A percentile compares a stretch with the other conserved stretches of the same genome.
These are phyloP conservation scores for Platichthys flesus DNA, from an alignment of 2,113 vertebrate species.

Conservation along the genomic window DNA sequence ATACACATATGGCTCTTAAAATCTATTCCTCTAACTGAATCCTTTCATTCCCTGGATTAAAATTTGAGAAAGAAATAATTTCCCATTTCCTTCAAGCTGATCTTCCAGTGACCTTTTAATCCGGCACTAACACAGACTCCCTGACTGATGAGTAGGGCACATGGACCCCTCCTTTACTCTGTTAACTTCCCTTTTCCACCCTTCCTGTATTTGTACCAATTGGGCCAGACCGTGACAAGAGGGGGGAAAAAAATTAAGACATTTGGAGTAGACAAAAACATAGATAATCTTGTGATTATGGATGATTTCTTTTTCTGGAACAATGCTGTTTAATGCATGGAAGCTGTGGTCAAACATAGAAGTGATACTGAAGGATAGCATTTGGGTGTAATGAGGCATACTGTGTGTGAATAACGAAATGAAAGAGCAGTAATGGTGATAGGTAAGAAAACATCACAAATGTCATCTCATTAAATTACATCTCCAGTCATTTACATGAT, in stretches of 20 bases:
- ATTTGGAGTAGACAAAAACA: neutral
- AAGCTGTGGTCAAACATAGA: no score
- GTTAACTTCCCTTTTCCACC: constrained; percentile 66
- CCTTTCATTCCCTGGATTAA: constrained; percentile 50
- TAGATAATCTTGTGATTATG: no score
- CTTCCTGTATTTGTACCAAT: constrained; percentile 81
- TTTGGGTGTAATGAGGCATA: neutral
- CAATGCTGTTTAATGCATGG: no score
- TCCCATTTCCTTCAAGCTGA: constrained; percentile 36
- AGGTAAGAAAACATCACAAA: constrained; percentile 13
- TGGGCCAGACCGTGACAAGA: constrained; percentile 72
- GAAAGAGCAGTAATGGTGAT: neutral
- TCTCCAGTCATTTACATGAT: constrained; percentile 18
- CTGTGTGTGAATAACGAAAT: neutral
- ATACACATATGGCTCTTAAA: neutral
- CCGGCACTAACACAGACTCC: constrained; percentile 66
- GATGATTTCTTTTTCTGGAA: no score
- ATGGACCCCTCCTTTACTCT: constrained; percentile 55
- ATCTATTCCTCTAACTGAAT: constrained; percentile 61
- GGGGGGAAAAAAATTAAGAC: neutral
- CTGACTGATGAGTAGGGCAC: constrained; percentile 46
- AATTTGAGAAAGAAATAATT: constrained; percentile 31
- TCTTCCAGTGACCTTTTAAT: constrained; percentile 58
- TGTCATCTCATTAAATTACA: constrained; percentile 13
- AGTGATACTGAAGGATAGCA: neutral